Base-by-base conservation (phyloP, 2,113 vertebrate genomes). In the Trogon melanurus region DNA sequence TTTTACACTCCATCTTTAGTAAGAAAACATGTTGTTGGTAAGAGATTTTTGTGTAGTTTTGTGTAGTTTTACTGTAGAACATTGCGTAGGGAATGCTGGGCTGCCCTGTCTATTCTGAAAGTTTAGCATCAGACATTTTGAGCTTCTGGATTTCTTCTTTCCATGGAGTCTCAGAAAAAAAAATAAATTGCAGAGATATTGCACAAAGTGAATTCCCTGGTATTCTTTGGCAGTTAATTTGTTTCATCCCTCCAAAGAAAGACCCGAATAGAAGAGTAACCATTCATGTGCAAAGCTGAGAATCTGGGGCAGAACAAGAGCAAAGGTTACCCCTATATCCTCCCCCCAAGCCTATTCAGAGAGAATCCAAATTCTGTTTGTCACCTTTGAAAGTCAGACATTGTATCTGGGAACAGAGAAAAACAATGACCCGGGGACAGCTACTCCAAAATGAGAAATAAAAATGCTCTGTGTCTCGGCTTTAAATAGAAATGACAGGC, bases 231-330 rank as follows among this genome's bases (percentile, higher is more conserved):
- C 79, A 70, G 70, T 74, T 70, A 65, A 81, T 92, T 92, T 88
- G 64, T 90, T 95, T 95, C 67, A 86, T 84, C 27, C 56, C 34
- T n/a, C 71, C 6, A 36, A 70, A 94, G 85, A 96, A 95, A 95
- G 91, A 88, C 17, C 10, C 45, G 60, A 84, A 78, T 44, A 83
- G 82, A 88, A 85, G 38, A 78, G 62, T 70, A 92, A 57, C 56
- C 76, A 97, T 95, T 91, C 93, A 92, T 94, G 94, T 95, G 89
- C 87, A 96, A 97, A 96, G 80, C 48, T 0, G 11, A 89, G 66
- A 79, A 92, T 87, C 70, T 82, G 70, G 23, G 45, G 50, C 84
- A 82, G 79, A 87, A 67, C 66, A 95, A 84, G 80, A 94, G 78
- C 93, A 96, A 94, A 95, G 86, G 87, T 93, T 96, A 94, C 10